These are phyloP conservation scores for Gadus macrocephalus DNA, from an alignment of 2,113 vertebrate genomes.

Conservation along the genomic window DNA sequence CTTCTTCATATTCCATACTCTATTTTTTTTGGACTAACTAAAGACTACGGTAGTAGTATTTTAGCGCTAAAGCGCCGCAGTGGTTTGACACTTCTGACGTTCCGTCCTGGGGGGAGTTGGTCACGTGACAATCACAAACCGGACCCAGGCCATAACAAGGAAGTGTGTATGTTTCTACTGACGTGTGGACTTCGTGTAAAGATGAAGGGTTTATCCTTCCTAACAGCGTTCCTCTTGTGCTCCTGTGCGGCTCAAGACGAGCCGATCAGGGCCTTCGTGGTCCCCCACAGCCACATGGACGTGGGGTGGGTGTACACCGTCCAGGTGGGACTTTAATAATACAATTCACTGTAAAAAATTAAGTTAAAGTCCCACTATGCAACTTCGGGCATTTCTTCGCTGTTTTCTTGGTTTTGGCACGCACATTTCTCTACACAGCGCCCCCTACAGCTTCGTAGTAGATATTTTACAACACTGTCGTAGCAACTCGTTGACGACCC, in stretches of 20 bases:
- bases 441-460: too few relatives aligned
- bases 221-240: slow-evolving; percentile 16
- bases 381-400: too few relatives aligned
- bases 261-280: slow-evolving; percentile 74
- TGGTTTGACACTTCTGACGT: slow-evolving; percentile 20
- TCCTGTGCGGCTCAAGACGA: not conserved
- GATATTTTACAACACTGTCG: too few relatives aligned
- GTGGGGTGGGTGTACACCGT: slow-evolving; percentile 90
- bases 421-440: too few relatives aligned
- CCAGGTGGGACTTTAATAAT: slow-evolving; percentile 62
- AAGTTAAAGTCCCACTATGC: too few relatives aligned
- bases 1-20: too few relatives aligned
- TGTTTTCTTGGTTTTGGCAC: too few relatives aligned
- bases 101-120: slow-evolving; percentile 28
- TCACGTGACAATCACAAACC: slow-evolving; percentile 34
- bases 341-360: too few relatives aligned
- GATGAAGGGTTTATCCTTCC: slow-evolving; percentile 25
- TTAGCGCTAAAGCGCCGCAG: not conserved
- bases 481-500: too few relatives aligned
- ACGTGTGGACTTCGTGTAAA: not conserved
- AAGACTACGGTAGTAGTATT: too few relatives aligned
- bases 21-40: too few relatives aligned
- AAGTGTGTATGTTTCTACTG: slow-evolving; percentile 11
- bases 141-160: slow-evolving; percentile 48
- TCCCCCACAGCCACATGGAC: slow-evolving; percentile 93